These are phyloP conservation scores for Rhinichthys osculus DNA, from an alignment of 2,797 vertebrate species.

Conservation along the genomic window DNA sequence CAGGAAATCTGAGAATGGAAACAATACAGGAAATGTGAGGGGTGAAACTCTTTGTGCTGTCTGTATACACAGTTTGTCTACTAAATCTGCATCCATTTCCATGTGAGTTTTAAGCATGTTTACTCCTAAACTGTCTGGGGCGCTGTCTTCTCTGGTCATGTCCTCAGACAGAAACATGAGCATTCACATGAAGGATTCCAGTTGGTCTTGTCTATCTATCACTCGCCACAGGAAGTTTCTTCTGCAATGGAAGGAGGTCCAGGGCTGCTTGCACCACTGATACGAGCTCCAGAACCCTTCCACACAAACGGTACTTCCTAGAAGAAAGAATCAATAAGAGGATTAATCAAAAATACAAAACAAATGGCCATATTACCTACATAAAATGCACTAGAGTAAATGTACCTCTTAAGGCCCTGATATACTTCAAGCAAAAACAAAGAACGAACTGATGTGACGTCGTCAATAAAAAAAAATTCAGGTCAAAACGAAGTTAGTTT, in stretches of 20 bases:
- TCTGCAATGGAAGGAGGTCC: slow-evolving; percentile 59
- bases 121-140: slow-evolving; percentile 18
- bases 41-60: background rate
- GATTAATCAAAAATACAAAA: background rate
- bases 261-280: slow-evolving; percentile 67
- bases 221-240: slow-evolving; percentile 65
- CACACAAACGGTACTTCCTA: slow-evolving; percentile 75
- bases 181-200: slow-evolving; percentile 13
- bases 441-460: background rate
- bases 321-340: slow-evolving; percentile 47
- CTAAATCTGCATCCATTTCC: slow-evolving; percentile 19
- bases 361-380: background rate
- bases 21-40: background rate
- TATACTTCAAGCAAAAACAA: background rate
- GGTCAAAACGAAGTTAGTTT: background rate
- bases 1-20: background rate
- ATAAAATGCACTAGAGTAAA: background rate
- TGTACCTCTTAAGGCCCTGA: background rate
- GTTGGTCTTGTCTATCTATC: slow-evolving; percentile 50
- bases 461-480: background rate
- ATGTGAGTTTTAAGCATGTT: slow-evolving; percentile 36
- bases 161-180: slow-evolving; percentile 18
- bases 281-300: slow-evolving; percentile 57
- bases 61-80: slow-evolving; percentile 18
- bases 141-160: background rate